Base-by-base conservation (phyloP, 53 echinoderm and acorn worm genomes). In the Zoroaster sp. region DNA sequence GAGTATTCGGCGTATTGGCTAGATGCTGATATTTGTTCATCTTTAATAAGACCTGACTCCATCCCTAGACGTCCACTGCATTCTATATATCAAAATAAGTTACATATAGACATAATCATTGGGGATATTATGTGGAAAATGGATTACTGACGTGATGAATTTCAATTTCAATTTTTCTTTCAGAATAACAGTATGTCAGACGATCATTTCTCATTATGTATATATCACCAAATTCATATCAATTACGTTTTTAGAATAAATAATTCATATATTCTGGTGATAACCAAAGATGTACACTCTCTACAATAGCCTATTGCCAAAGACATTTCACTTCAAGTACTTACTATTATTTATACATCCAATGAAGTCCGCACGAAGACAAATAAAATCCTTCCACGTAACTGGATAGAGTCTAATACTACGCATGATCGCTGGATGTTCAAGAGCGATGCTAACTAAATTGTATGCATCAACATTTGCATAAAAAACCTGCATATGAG, bases 331-430 rank as follows among this genome's bases (percentile, higher is more conserved):
- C n/a, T 23, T 34, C 3, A 33, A n/a, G 0, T 21, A 54, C 94
- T 94, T 78, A 96, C 96, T 52, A 69, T 83, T 70, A 75, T 91
- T 33, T 38, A 53, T 78, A 49, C 96, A 96, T 74, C 96, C 96
- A 66, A 96, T 72, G 37, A 96, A 90, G 70, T 96, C 96, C 0
- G 92, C 46, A 3, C 94, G 83, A 46, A 95, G 81, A 41, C 96
- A 96, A 28, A 95, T 92, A 13, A 52, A 10, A n/a, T 32, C 72
- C 5, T 89, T 40, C 89, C 91, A 91, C 2, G 86, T 20, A 9
- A 47, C 23, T 0, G 91, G 91, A 25, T 69, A 46, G 23, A 91
- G 66, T 34, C 34, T 14, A n/a, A 91, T 87, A 47, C 37, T 35
- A 40, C 20, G 69, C 35, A 68, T 72, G 33, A 69, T 67, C 7